Base-by-base conservation (phyloP, 2,797 vertebrate genomes). In the Gorsachius magnificus region DNA sequence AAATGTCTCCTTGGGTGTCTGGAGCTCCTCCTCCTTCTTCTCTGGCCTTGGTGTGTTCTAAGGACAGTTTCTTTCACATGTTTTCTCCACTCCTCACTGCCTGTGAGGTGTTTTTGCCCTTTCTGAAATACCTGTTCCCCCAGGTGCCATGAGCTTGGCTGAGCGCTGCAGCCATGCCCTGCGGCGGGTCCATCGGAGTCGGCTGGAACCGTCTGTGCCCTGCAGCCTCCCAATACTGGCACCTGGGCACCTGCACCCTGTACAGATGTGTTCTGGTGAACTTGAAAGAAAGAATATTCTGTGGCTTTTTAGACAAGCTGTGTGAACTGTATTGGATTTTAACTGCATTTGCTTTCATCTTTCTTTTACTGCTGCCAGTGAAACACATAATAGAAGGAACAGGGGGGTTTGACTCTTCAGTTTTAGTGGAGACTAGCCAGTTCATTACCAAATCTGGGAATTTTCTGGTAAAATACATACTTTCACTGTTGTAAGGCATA, bases 111-210 rank as follows among this genome's bases (percentile, higher is more conserved):
- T 3, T 50, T 38, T 77, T 8, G 18, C 31, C 26, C 19, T 14
- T 81, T 65, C 18, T 54, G 14, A 50, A 29, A 45, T 6, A 22
- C 4, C 0, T 3, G 11, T 11, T 57, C 16, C 18, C 16, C 0
- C 4, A 53, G 45, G 45, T 7, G n/a, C 45, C 20, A 16, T 7
- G 14, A 33, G 38, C 3, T 5, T 5, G 14, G 57, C 24, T 17
- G 76, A 58, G 8, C 38, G 14, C 25, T 26, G 53, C 11, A 16
- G 46, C 45, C 0, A 0, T 8, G n/a, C 38, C 14, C n/a, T 11
- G 25, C 0, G 18, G 45, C 0, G 29, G 15, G 31, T 14, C 36
- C 2, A 1, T 19, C 6, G 4, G 60, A 28, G 17, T 26, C 3
- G 11, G 12, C 9, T 18, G 48, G 36, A 69, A 24, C 17, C 0